Evolutionary conservation across 2,797 vertebrate genomes (phyloP).

Genomic region (Poeciliopsis presidionis): DNA sequence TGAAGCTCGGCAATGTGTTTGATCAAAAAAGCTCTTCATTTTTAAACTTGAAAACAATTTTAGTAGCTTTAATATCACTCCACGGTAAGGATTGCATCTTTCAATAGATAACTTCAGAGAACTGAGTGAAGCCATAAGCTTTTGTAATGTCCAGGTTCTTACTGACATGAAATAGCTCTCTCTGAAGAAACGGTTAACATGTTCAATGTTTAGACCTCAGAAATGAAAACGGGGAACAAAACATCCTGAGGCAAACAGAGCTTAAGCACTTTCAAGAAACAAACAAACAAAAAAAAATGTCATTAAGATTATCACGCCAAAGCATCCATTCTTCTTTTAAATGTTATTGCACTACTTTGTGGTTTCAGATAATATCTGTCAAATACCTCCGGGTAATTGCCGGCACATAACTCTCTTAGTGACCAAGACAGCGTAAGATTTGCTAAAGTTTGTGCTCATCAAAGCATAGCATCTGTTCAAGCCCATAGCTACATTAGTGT

Average conservation of each 20-base stretch:
- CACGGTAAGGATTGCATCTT: not conserved
- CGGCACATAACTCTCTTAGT: slow-evolving; percentile 41
- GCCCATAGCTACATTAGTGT: slow-evolving; percentile 54
- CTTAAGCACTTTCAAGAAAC: not conserved
- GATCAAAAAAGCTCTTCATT: too few species aligned
- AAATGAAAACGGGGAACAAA: slow-evolving; percentile 4
- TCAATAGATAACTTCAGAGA: not conserved
- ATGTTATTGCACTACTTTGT: slow-evolving; percentile 4
- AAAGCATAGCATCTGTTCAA: slow-evolving; percentile 74
- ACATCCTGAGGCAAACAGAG: not conserved
- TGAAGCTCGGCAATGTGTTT: too few species aligned
- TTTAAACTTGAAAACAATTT: not conserved
- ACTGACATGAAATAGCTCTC: not conserved
- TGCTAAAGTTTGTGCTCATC: slow-evolving; percentile 69
- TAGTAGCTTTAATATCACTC: not conserved
- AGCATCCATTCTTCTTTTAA: not conserved
- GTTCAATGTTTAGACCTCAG: not conserved
- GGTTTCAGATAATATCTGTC: slow-evolving; percentile 20
- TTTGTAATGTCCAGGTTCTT: not conserved
- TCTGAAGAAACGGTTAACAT: not conserved
- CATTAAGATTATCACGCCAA: not conserved
- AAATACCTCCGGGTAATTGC: slow-evolving; percentile 45
- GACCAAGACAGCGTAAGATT: slow-evolving; percentile 49
- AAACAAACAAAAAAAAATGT: not conserved
- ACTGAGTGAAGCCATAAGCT: not conserved